Conservation (phyloP, 2,797 vertebrate genomes). For the Adrianichthys oophorus region DNA sequence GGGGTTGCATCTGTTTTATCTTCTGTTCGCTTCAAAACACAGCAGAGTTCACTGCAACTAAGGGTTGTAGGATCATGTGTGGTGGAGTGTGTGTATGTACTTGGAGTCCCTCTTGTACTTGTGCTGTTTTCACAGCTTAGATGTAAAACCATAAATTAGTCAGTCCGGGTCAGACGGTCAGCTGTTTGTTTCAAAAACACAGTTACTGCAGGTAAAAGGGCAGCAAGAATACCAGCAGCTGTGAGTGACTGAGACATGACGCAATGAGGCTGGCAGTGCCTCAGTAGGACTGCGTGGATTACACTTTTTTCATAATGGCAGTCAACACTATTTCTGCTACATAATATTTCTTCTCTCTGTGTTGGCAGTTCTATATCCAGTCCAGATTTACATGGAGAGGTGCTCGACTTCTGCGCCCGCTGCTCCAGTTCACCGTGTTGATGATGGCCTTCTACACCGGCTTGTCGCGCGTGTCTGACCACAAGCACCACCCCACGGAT, state of each 20-base stretch:
- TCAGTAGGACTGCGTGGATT: background rate
- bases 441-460: constrained; percentile 99
- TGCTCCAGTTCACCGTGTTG: constrained; percentile 96
- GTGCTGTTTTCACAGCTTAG: constrained; percentile 69
- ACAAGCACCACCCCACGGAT: constrained; percentile 96
- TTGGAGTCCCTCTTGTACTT: constrained; percentile 19
- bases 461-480: constrained; percentile 93
- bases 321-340: background rate
- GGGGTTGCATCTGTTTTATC: constrained; percentile 31
- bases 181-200: constrained; percentile 33
- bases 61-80: constrained; percentile 25
- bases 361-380: constrained; percentile 93
- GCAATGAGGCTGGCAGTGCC: background rate
- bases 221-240: constrained; percentile 12
- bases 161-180: constrained; percentile 39
- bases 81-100: constrained; percentile 22
- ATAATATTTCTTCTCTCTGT: constrained; percentile 16
- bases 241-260: constrained; percentile 14
- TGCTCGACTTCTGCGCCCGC: constrained; percentile 92
- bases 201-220: constrained; percentile 39
- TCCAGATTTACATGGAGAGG: constrained; percentile 98
- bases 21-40: constrained; percentile 34
- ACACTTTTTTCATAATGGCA: background rate
- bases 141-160: constrained; percentile 56
- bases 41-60: constrained; percentile 43